Evolutionary conservation across 2,888 invertebrate species (phyloP), one percentile per base, ranked within the genome.

Genomic region (Acrobeloides nanus): DNA sequence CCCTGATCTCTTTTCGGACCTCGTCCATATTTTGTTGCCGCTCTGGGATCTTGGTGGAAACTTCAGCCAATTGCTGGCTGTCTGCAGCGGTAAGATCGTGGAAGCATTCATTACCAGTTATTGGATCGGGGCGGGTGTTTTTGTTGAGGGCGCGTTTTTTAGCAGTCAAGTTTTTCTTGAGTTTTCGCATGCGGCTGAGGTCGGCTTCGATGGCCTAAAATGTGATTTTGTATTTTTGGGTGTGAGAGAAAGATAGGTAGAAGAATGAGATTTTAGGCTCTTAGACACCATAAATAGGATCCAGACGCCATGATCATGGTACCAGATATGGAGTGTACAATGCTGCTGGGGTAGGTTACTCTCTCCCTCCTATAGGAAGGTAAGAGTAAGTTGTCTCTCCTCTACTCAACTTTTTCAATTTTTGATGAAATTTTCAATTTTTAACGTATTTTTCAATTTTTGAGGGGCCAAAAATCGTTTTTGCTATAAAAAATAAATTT

Each of bases 161-260:
- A 4, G 70, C 68, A 4, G 62, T 55, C 40, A 69, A 48, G n/a
- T 62, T 70, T 49, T 68, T 66, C 55, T 72, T 71, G 46, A 53
- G 48, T 45, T 71, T 72, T 24, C 68, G 35, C 49, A 59, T 37
- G 33, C 42, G 34, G 20, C 10, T 26, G 44, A 64, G 34, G 12
- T 64, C 55, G 21, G 20, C 32, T 37, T 61, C 62, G 18, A 44
- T n/a, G 15, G 29, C 43, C 37, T 55, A 35, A 29, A 29, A 12
- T 12, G 8, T n/a, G 15, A 10, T 17, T 8, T 35, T 35, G 8
- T 20, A 6, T 15, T 34, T n/a, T n/a, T n/a, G n/a, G n/a, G n/a
- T n/a, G n/a, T n/a, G n/a, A n/a, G n/a, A n/a, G n/a, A n/a, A n/a
- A n/a, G n/a, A n/a, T n/a, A 7, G 34, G n/a, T n/a, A n/a, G n/a